phyloP scores from a whole-genome alignment of 2,888 invertebrate genomes.

The Eupithecia tripunctaria region DNA sequence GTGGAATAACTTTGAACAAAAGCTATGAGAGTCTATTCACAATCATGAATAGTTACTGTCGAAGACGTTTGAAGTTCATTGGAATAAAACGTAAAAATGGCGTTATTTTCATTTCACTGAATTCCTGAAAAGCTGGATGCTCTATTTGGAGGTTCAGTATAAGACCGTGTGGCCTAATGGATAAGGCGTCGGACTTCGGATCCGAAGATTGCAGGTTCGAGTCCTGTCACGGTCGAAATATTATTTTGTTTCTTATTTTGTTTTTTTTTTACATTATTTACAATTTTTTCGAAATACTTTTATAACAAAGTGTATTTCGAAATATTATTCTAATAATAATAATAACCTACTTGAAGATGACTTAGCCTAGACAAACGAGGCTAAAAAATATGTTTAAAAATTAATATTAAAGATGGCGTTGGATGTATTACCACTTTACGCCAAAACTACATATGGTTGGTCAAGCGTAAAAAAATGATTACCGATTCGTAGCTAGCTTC shows the following conservation, averaged over 20 bases:
- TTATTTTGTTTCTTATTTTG: constrained; percentile 13
- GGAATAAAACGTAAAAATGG: not conserved
- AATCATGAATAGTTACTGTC: not conserved
- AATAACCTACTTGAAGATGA: too few relatives aligned
- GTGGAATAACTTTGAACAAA: not conserved
- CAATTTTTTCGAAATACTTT: not conserved
- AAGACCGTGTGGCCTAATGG: constrained; percentile 85
- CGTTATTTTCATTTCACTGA: not conserved
- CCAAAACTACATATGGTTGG: too few relatives aligned
- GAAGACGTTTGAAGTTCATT: too few relatives aligned
- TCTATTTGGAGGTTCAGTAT: constrained; percentile 12
- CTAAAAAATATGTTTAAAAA: too few relatives aligned
- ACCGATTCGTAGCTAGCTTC: too few relatives aligned
- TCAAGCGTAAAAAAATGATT: too few relatives aligned
- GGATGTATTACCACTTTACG: too few relatives aligned
- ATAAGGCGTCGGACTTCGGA: constrained; percentile 90
- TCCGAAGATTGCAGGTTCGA: constrained; percentile 90
- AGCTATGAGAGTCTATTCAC: not conserved
- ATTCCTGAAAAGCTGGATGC: not conserved
- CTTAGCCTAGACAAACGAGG: too few relatives aligned
- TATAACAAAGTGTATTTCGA: not conserved
- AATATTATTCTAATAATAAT: not conserved
- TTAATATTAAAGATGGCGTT: too few relatives aligned
- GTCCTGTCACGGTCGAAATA: constrained; percentile 87
- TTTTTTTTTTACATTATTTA: not conserved